phyloP scores from a whole-genome alignment of 2,797 vertebrate genomes.

The Petrocephalus sullivani region DNA sequence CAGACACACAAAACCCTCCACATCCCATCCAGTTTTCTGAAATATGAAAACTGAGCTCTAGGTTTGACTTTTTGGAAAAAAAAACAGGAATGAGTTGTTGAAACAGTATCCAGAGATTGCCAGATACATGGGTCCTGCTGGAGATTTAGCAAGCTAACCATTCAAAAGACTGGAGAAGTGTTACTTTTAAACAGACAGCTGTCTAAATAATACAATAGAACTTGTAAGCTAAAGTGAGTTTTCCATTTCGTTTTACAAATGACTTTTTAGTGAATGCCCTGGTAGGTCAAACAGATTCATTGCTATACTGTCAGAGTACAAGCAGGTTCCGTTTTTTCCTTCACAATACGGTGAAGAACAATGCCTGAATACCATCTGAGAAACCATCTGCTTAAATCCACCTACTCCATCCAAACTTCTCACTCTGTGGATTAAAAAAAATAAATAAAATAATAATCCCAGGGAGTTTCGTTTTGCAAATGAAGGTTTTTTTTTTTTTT shows the following conservation, averaged over 20 bases:
- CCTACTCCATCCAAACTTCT: constrained; percentile 21
- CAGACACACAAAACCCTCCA: not conserved
- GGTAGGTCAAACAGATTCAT: not conserved
- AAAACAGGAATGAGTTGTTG: not conserved
- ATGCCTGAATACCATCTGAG: constrained; percentile 30
- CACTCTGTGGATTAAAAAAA: not conserved
- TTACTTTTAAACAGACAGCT: not conserved
- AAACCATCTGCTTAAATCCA: constrained; percentile 41
- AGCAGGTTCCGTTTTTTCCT: not conserved
- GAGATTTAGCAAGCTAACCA: not conserved
- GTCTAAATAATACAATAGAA: not conserved
- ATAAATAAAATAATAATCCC: not conserved
- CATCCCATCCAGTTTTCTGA: not conserved
- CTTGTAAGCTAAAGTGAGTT: not conserved
- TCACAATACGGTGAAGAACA: not conserved
- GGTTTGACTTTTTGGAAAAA: not conserved
- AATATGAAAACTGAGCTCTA: not conserved
- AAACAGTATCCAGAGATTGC: not conserved
- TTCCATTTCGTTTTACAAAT: not conserved
- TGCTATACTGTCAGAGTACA: not conserved
- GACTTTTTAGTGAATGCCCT: not conserved
- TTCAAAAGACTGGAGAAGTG: not conserved
- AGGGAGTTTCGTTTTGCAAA: not conserved
- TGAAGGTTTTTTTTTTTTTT: not conserved
- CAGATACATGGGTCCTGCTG: not conserved